Evolutionary conservation across 2,113 vertebrate species (phyloP), one percentile per base, ranked within the genome.

Genomic region (Neofelis nebulosa): DNA sequence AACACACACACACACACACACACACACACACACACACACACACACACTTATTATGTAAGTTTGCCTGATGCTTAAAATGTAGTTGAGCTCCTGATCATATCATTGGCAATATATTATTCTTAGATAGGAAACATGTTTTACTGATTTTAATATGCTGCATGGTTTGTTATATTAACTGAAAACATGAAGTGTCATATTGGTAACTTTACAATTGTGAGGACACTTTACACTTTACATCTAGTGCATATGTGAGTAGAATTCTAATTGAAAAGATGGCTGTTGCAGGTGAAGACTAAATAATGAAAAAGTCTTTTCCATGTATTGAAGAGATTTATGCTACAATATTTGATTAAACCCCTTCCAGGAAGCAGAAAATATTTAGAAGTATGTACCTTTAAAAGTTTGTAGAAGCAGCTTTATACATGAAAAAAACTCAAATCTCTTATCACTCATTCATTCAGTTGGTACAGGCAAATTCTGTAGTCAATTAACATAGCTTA

Each of bases 401-500:
- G 3, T 91, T 76, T 91, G 11, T 16, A 84, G 31, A 94, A 94
- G 18, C 14, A 80, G 10, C 2, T 88, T 93, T 84, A 89, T 82
- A 82, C 9, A 38, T 61, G 38, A 71, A 94, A 89, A 95, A 68
- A 29, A 19, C 78, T 38, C 21, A 33, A 71, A 52, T 91, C 14
- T 80, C 25, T 48, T 91, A 86, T 55, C 11, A 85, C 1, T 78
- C 18, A 29, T 85, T 93, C 29, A 80, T 76, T 94, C 65, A 36
- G 2, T 90, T 88, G 55, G 4, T 83, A 87, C 19, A n/a, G 33
- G 57, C 16, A 73, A 93, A 81, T 88, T 61, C 15, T 89, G 2
- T 86, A 91, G 38, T 95, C 38, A 89, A n/a, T 92, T 96, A 95
- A 50, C 27, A 74, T 9, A 83, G 29, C 25, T 88, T 92, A 95